These are phyloP conservation scores for Malachius bipustulatus DNA, from an alignment of 2,888 invertebrate genomes.

Conservation along the genomic window DNA sequence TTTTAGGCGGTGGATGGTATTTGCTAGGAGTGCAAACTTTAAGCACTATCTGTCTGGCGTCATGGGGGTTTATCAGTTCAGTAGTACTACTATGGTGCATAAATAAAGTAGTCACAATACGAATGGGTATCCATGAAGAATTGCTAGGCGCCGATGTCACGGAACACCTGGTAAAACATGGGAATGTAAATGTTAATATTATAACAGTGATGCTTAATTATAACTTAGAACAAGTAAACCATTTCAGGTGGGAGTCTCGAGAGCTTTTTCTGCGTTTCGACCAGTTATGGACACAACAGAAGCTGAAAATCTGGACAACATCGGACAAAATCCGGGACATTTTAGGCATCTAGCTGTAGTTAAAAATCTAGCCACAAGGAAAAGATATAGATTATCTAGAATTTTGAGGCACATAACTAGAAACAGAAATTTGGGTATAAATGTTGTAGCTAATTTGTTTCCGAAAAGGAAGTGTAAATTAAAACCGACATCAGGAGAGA, in stretches of 20 bases:
- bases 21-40: slow-evolving; percentile 72
- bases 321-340: slow-evolving; percentile 63
- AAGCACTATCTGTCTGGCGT: slow-evolving; percentile 53
- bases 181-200: slow-evolving; percentile 39
- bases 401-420: slow-evolving; percentile 30
- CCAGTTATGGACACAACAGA: slow-evolving; percentile 41
- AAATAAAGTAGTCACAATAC: slow-evolving; percentile 65
- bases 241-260: slow-evolving; percentile 48
- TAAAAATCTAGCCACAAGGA: slow-evolving; percentile 26
- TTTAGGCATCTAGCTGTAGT: slow-evolving; percentile 40
- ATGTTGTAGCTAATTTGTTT: slow-evolving; percentile 27
- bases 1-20: slow-evolving; percentile 76
- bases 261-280: slow-evolving; percentile 61
- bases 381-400: slow-evolving; percentile 28
- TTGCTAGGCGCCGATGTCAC: slow-evolving; percentile 79
- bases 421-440: slow-evolving; percentile 33
- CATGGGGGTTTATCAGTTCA: slow-evolving; percentile 66
- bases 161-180: slow-evolving; percentile 72
- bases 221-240: not conserved
- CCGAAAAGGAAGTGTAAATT: slow-evolving; percentile 21
- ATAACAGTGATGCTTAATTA: not conserved
- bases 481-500: not conserved
- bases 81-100: slow-evolving; percentile 65
- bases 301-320: slow-evolving; percentile 30
- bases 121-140: slow-evolving; percentile 79